Evolutionary conservation across 2,113 vertebrate genomes (phyloP).

Genomic region (Athene noctua): DNA sequence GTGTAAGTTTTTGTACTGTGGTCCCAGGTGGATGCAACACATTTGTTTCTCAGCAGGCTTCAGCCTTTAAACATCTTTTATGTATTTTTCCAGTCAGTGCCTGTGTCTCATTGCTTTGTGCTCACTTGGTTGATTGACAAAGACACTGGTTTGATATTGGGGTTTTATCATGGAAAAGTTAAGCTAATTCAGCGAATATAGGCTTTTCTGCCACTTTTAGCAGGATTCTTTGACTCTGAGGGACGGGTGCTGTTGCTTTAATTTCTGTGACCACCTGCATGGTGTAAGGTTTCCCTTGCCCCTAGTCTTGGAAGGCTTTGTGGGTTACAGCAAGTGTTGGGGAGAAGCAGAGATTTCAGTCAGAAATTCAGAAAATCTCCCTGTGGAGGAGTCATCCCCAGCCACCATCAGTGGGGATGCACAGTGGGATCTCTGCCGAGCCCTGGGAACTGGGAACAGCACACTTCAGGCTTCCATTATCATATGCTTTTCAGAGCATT

Average conservation of each 20-base stretch:
- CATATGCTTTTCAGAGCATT: not conserved
- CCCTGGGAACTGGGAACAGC: not conserved
- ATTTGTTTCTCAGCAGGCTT: not conserved
- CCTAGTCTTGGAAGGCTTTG: not conserved
- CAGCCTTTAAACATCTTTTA: not conserved
- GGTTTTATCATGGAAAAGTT: not conserved
- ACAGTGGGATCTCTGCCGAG: not conserved
- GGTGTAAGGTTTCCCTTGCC: not conserved
- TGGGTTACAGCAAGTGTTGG: not conserved
- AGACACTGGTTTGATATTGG: not conserved
- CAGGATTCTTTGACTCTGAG: not conserved
- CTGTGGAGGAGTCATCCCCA: not conserved
- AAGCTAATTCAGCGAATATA: not conserved
- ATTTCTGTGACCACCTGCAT: not conserved
- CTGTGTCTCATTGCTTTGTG: not conserved
- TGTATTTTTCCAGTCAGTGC: not conserved
- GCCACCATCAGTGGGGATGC: not conserved
- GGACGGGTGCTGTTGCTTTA: not conserved
- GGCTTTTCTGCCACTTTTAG: not conserved
- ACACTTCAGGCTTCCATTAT: not conserved
- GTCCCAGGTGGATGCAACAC: not conserved
- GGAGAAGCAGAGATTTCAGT: not conserved
- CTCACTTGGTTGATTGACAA: not conserved
- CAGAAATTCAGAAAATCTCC: not conserved
- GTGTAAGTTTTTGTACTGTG: not conserved